These are phyloP conservation scores for Steinernema hermaphroditum DNA, from an alignment of 2,888 invertebrate species.

Conservation along the genomic window DNA sequence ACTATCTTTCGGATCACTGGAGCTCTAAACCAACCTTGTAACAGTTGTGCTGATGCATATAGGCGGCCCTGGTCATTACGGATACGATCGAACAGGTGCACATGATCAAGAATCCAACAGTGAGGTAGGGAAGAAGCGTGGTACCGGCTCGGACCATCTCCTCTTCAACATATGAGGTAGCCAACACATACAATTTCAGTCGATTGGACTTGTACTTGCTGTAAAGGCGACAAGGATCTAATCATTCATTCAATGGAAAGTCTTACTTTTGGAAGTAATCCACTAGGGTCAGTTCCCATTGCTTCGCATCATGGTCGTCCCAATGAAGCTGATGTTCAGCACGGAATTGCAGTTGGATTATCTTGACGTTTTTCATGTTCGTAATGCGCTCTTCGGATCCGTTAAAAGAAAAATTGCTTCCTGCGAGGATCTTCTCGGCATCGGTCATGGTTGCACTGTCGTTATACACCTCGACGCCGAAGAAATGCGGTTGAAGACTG, in stretches of 20 bases:
- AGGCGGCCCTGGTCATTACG: slow-evolving; percentile 56
- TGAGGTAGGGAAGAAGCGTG: slow-evolving; percentile 48
- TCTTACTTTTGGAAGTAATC: slow-evolving; percentile 53
- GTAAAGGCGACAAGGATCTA: slow-evolving; percentile 31
- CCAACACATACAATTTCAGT: slow-evolving; percentile 52
- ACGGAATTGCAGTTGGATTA: slow-evolving; percentile 54
- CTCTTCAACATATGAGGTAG: slow-evolving; percentile 60
- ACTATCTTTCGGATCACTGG: slow-evolving; percentile 2
- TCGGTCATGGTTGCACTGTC: background rate
- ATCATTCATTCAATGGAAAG: no score
- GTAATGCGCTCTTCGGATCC: slow-evolving; percentile 35
- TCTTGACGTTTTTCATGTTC: slow-evolving; percentile 60
- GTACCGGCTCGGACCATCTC: slow-evolving; percentile 61
- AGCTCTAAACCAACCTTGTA: slow-evolving; percentile 46
- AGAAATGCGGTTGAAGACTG: slow-evolving; percentile 58
- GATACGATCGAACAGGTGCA: slow-evolving; percentile 54
- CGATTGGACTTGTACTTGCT: slow-evolving; percentile 52
- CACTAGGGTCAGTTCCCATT: slow-evolving; percentile 59
- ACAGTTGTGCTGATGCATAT: slow-evolving; percentile 61
- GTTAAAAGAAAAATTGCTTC: slow-evolving; percentile 22
- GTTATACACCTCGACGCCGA: slow-evolving; percentile 52
- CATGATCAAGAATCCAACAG: slow-evolving; percentile 62
- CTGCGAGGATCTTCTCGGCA: background rate
- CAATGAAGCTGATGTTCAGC: slow-evolving; percentile 59
- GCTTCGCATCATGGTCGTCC: slow-evolving; percentile 55